Percentiles rank a stretch among this genome's conserved stretches.
Conservation (phyloP, 2,113 vertebrate genomes). For the Chionis minor region DNA sequence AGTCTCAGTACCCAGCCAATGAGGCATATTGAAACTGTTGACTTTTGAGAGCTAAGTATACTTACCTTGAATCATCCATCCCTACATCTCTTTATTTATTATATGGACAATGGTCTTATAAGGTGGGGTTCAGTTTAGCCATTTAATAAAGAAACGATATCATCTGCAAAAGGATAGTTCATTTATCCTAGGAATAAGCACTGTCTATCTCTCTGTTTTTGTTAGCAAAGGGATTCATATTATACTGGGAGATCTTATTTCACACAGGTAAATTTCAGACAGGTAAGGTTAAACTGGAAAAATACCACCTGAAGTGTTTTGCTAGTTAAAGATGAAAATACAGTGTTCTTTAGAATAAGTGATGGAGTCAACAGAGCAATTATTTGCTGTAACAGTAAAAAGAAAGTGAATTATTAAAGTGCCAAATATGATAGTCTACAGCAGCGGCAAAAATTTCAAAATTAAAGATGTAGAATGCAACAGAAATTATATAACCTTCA, state of each 20-base stretch:
- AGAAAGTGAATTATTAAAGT: neutral
- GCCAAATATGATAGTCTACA: neutral
- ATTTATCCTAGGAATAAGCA: neutral
- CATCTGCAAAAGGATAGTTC: neutral
- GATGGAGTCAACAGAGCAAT: neutral
- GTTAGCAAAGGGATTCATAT: neutral
- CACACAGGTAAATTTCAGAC: neutral
- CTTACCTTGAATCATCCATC: neutral
- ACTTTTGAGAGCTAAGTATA: neutral
- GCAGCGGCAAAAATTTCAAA: neutral
- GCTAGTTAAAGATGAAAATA: neutral
- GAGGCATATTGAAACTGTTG: neutral
- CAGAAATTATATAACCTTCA: neutral
- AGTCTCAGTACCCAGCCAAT: neutral
- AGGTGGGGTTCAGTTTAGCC: neutral
- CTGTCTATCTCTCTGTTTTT: neutral
- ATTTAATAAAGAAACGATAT: neutral
- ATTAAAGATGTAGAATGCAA: neutral
- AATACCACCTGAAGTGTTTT: neutral
- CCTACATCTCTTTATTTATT: neutral
- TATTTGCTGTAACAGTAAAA: neutral
- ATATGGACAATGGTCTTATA: neutral
- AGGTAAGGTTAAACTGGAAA: neutral
- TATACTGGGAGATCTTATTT: neutral
- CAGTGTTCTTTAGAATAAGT: neutral